Base-by-base conservation (phyloP, 2,797 vertebrate genomes). In the Podargus strigoides region DNA sequence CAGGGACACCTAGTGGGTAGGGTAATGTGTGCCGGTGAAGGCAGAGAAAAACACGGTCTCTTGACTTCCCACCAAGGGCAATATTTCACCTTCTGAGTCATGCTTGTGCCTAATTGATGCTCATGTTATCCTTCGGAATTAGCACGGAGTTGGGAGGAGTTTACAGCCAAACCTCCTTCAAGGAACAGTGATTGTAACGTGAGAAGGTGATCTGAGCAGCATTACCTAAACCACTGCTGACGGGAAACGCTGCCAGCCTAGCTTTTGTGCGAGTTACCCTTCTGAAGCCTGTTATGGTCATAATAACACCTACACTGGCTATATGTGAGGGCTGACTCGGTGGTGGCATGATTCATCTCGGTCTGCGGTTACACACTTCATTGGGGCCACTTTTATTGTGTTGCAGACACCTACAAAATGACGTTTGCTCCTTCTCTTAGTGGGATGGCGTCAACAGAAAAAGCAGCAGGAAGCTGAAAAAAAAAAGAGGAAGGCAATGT, bases 1-100 rank as follows among this genome's bases (percentile, higher is more conserved):
- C 96, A 97, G 97, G 97, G 97, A 94, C 98, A 98, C 94, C 98
- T 97, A 96, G 97, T 94, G 97, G 96, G 95, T 77, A 92, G 91
- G 93, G 90, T 67, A 85, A 78, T 2, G 67, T 32, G 80, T 68
- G 89, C 88, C 23, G 60, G 46, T 16, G 55, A 30, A 90, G 73
- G 49, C 88, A 49, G 52, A 46, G 59, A 47, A 52, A 80, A 93
- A 21, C 47, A 63, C 1, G 1, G 18, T 22, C 47, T 52, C 73
- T 28, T 77, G 78, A 64, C 60, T 87, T 89, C 85, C 85, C 79
- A 91, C 56, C 79, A 32, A 69, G 82, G 69, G 53, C 60, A 68
- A 5, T 74, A 85, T 90, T 92, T 85, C 64, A 76, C 82, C 49
- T 81, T 86, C 66, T 86, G 87, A 90, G 70, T 87, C 85, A 50